Conservation (phyloP, 2,113 vertebrate genomes). For the Pluvianellus socialis region DNA sequence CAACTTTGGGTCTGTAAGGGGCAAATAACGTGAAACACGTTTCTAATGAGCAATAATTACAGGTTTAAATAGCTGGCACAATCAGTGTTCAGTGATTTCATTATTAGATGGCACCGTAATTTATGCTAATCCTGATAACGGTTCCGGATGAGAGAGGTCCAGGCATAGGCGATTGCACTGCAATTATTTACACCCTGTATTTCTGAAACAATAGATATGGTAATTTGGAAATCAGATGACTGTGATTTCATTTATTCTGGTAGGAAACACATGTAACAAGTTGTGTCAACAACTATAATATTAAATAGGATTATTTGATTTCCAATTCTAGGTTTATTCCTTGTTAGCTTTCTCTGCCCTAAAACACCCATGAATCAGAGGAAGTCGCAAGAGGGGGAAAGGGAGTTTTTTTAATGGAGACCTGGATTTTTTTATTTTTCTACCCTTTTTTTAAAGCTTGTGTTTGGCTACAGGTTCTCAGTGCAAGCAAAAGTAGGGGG, state of each 20-base stretch:
- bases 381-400: not conserved
- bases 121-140: conserved; percentile 83
- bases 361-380: not conserved
- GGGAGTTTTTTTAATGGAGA: not conserved
- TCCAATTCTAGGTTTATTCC: not conserved
- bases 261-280: conserved; percentile 80
- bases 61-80: conserved; percentile 81
- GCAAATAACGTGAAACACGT: conserved; percentile 75
- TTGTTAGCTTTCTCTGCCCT: conserved; percentile 46
- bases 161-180: conserved; percentile 75
- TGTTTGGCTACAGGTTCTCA: not conserved
- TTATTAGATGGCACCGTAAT: conserved; percentile 82
- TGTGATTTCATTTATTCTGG: conserved; percentile 78
- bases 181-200: conserved; percentile 82
- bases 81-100: conserved; percentile 82
- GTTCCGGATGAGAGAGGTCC: conserved; percentile 81
- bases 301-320: conserved; percentile 67
- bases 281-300: conserved; percentile 80
- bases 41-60: conserved; percentile 81
- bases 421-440: not conserved
- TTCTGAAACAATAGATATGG: conserved; percentile 80
- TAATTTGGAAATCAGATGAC: conserved; percentile 81
- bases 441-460: not conserved
- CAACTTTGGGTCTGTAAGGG: conserved; percentile 73
- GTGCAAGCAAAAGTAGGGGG: accelerated